Conservation (phyloP, 2,797 vertebrate genomes). For the Menidia menidia region DNA sequence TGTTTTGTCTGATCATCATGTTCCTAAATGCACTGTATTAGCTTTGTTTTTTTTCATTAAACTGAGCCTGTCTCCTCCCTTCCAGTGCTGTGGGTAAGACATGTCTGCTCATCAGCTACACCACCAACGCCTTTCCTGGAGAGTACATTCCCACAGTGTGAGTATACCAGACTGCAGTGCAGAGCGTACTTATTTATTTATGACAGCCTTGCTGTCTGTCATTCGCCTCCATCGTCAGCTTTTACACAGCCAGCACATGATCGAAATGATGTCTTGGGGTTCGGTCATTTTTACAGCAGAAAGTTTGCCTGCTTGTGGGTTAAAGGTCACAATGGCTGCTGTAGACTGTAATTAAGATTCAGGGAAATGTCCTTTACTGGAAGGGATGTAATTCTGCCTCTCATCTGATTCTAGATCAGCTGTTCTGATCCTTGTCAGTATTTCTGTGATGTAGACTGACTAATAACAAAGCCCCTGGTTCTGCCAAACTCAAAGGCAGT, state of each 20-base stretch:
- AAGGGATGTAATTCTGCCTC: neutral
- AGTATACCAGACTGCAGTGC: conserved; percentile 79
- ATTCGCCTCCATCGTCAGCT: conserved; percentile 19
- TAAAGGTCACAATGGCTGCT: conserved; percentile 4
- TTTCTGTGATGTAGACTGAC: neutral
- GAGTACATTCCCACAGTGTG: conserved; percentile 99
- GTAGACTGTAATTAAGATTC: neutral
- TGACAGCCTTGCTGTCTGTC: conserved; percentile 6
- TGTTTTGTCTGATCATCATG: neutral
- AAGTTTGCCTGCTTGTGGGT: neutral
- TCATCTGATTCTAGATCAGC: conserved; percentile 11
- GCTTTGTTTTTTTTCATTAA: neutral
- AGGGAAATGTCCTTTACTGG: neutral
- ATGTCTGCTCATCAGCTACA: conserved; percentile 98
- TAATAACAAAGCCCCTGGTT: conserved; percentile 16
- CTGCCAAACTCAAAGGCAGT: neutral
- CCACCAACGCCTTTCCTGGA: conserved; percentile 98
- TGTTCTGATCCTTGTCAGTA: conserved; percentile 12
- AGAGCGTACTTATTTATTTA: conserved; percentile 41
- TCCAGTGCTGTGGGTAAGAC: conserved; percentile 98
- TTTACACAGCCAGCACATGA: neutral
- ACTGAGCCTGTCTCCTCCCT: conserved; percentile 9
- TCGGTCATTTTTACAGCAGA: neutral
- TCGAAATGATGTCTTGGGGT: neutral
- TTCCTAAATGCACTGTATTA: neutral